phyloP scores from a whole-genome alignment of 2,113 vertebrate species.

The Mobula birostris region DNA sequence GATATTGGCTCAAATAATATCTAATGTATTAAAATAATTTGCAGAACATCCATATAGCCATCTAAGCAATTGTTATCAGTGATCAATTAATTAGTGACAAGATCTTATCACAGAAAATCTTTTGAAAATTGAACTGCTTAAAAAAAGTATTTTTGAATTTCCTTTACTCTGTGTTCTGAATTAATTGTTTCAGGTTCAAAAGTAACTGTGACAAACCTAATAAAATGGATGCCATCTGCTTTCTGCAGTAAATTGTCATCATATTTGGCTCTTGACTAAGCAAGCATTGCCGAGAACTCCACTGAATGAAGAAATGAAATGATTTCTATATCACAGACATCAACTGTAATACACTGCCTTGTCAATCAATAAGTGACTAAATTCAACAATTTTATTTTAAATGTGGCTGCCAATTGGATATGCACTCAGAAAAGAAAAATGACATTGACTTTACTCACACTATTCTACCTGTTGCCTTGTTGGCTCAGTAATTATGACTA shows the following conservation, averaged over 20 bases:
- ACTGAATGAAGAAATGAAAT: neutral
- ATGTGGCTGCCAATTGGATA: neutral
- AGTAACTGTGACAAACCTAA: neutral
- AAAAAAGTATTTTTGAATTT: neutral
- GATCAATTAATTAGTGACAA: neutral
- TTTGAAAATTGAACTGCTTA: neutral
- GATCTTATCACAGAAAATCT: neutral
- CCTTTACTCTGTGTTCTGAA: neutral
- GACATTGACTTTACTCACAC: neutral
- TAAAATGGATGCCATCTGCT: neutral
- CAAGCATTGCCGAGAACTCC: neutral
- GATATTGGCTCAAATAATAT: neutral
- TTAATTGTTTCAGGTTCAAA: neutral
- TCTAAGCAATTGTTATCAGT: neutral
- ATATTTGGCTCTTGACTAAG: neutral
- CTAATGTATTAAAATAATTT: neutral
- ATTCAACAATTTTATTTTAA: slow-evolving; percentile 12
- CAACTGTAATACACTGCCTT: neutral
- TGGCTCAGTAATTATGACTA: neutral
- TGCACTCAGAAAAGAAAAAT: neutral
- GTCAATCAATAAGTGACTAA: neutral
- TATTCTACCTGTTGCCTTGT: neutral
- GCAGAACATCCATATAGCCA: neutral
- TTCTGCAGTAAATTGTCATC: neutral
- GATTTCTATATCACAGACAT: neutral